Percentiles rank a stretch among this genome's conserved stretches.
Conservation (phyloP, 2,888 invertebrate species). For the Eupelmus urozonus region DNA sequence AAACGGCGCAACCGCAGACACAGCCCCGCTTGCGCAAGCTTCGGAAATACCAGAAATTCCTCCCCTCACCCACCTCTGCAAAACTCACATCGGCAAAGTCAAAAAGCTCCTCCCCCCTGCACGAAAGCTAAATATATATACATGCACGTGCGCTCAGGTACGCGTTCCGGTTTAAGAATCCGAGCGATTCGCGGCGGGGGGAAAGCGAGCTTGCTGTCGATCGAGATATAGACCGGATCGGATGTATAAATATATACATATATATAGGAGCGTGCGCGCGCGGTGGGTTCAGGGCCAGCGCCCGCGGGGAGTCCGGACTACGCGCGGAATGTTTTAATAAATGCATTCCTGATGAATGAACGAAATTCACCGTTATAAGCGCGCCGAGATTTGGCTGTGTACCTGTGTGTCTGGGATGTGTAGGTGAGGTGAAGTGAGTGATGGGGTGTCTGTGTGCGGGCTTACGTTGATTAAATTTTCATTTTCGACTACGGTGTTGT, state of each 20-base stretch:
- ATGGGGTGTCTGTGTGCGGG: too few species aligned
- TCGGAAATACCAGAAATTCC: conserved; percentile 25
- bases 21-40: too few species aligned
- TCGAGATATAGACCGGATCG: conserved; percentile 26
- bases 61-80: neutral
- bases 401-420: too few species aligned
- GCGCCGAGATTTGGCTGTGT: too few species aligned
- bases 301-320: conserved; percentile 62
- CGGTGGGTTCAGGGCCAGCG: conserved; percentile 20
- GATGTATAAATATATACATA: conserved; percentile 3
- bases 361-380: conserved; percentile 66
- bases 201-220: neutral
- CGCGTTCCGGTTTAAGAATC: conserved; percentile 59
- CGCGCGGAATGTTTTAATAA: conserved; percentile 68
- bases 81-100: conserved; percentile 6
- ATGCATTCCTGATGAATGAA: conserved; percentile 68
- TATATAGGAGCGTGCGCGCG: neutral
- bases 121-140: neutral
- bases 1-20: too few species aligned
- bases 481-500: conserved; percentile 13
- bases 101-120: neutral
- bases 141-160: neutral
- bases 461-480: conserved; percentile 55
- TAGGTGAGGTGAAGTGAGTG: too few species aligned
- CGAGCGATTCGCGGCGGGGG: conserved; percentile 59